Evolutionary conservation across 2,888 invertebrate species (phyloP).

Genomic region (Odontothrips loti): DNA sequence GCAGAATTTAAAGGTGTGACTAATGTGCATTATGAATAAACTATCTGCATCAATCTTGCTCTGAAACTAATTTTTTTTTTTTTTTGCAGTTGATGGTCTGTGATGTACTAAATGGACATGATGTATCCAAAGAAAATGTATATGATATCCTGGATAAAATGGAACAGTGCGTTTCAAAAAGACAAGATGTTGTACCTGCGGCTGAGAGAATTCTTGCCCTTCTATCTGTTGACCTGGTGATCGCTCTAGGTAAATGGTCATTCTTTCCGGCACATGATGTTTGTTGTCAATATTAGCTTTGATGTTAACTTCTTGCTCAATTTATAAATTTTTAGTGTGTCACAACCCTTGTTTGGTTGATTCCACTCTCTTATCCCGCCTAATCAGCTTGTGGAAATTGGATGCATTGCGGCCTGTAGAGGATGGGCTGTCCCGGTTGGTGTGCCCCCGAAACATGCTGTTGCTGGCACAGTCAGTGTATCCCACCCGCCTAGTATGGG

Average conservation of each 20-base stretch:
- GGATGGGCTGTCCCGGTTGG: not conserved
- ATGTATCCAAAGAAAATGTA: not conserved
- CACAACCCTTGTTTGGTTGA: not conserved
- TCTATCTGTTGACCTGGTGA: not conserved
- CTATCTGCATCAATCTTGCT: not conserved
- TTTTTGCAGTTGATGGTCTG: not conserved
- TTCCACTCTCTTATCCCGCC: not conserved
- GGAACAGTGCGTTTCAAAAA: not conserved
- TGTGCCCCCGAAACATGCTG: not conserved
- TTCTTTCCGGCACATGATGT: not conserved
- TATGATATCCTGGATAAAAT: not conserved
- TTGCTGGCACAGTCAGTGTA: not conserved
- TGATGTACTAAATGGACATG: not conserved
- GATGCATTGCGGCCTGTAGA: not conserved
- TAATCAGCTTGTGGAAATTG: not conserved
- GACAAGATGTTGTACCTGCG: conserved; percentile 15
- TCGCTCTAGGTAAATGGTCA: not conserved
- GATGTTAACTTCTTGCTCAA: not conserved
- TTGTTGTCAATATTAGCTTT: not conserved
- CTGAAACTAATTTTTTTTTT: not conserved
- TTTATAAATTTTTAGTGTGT: not conserved
- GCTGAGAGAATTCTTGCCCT: conserved; percentile 8
- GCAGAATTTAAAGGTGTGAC: not conserved
- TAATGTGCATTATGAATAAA: not conserved
- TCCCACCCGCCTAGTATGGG: not conserved